phyloP scores from a whole-genome alignment of 2,113 vertebrate genomes.

The Lycaon pictus region DNA sequence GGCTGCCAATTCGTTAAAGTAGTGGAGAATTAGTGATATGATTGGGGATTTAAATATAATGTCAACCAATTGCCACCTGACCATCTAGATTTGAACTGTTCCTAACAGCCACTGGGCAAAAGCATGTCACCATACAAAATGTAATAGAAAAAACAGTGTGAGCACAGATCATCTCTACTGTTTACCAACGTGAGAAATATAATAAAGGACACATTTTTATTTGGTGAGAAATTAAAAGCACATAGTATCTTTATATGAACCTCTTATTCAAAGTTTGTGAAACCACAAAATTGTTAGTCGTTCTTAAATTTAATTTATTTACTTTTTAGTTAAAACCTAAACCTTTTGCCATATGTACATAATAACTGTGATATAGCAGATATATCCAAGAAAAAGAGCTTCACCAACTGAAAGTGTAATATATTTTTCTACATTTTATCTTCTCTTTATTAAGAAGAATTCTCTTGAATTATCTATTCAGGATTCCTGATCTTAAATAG shows the following conservation, averaged over 20 bases:
- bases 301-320: neutral
- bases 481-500: neutral
- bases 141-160: neutral
- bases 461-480: neutral
- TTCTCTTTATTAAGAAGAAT: neutral
- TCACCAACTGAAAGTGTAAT: neutral
- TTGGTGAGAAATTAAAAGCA: neutral
- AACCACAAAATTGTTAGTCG: neutral
- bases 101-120: neutral
- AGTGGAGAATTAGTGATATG: neutral
- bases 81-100: neutral
- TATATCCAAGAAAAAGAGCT: neutral
- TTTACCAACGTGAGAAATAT: neutral
- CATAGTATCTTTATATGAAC: neutral
- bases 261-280: neutral
- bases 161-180: neutral
- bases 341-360: neutral
- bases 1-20: neutral
- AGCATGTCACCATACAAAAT: neutral
- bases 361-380: neutral
- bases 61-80: neutral
- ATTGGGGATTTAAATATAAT: neutral
- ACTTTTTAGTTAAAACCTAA: constrained; percentile 24
- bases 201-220: neutral
- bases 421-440: neutral